Evolutionary conservation across 2,113 vertebrate species (phyloP), one percentile per base, ranked within the genome.

Genomic region (Brachyistius frenatus): DNA sequence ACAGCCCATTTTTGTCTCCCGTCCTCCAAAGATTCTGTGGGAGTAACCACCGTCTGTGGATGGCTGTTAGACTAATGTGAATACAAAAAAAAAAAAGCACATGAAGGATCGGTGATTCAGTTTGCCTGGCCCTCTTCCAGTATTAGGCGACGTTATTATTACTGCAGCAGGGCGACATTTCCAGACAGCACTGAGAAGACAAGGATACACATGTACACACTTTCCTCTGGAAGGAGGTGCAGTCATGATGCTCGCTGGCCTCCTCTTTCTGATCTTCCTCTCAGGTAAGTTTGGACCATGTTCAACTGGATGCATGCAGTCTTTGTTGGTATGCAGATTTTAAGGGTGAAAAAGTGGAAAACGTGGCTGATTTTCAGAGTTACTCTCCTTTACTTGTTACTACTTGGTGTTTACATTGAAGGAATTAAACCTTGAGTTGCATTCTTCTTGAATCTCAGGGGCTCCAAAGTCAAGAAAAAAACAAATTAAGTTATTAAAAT

Each of bases 191-290:
- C 35, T 14, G 69, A 4, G 55, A 63, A 16, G 64, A 49, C 53
- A 7, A 23, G 31, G 32, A 67, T 0, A 5, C 37, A 55, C 49
- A 16, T 13, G 7, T 4, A 0, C 11, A 35, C 41, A 44, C 35
- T 55, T 11, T 50, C 39, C 35, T 16, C 23, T 33, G 23, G 39
- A n/a, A 61, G 35, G 3, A 9, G 49, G 15, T 7, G 7, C 36
- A n/a, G 67, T 65, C 53, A 88, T 62, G 85, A 77, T 82, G 15
- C 31, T 67, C 0, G 5, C 44, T 7, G 53, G 41, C 53, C 65
- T 80, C 35, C 2, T 90, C 23, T 56, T 63, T 46, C 57, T 92
- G 33, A 79, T 91, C 56, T 37, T 89, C 55, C 14, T 90, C 65
- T 60, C 73, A 47, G 90, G 91, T 91, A 87, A 88, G 88, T 8